phyloP scores from a whole-genome alignment of 2,797 vertebrate genomes.

The Manis javanica region DNA sequence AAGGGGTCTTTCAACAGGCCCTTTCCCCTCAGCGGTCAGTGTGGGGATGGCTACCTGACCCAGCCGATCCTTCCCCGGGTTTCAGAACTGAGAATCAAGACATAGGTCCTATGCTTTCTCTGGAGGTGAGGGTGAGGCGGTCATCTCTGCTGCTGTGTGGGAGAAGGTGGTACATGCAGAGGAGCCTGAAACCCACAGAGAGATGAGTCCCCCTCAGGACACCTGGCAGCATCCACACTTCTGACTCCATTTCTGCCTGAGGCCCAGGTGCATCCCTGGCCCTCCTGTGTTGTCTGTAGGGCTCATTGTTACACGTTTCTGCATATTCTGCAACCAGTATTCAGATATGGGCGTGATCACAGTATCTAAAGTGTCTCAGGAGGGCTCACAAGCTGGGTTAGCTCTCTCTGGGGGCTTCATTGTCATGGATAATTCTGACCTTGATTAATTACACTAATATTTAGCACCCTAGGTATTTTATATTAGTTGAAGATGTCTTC shows the following conservation, averaged over 20 bases:
- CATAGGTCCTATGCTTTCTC: accelerated
- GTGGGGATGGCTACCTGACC: background rate
- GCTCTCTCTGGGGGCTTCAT: background rate
- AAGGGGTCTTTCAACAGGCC: background rate
- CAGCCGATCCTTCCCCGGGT: background rate
- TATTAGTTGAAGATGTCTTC: background rate
- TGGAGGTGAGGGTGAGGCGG: background rate
- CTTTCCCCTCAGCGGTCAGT: background rate
- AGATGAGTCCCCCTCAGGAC: background rate
- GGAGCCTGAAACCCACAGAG: background rate
- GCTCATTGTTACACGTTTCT: background rate
- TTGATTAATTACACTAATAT: conserved; percentile 7
- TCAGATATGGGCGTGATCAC: background rate
- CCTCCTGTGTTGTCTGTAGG: background rate
- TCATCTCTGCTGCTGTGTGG: background rate
- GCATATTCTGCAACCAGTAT: background rate
- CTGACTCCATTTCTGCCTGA: background rate
- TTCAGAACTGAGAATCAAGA: background rate
- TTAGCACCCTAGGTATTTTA: conserved; percentile 27
- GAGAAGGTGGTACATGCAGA: background rate
- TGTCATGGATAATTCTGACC: background rate
- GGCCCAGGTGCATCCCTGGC: background rate
- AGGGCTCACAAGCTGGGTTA: background rate
- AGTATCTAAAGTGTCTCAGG: background rate
- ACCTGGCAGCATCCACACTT: background rate